Base-by-base conservation (phyloP, 2,797 vertebrate genomes). In the Danio choprae region DNA sequence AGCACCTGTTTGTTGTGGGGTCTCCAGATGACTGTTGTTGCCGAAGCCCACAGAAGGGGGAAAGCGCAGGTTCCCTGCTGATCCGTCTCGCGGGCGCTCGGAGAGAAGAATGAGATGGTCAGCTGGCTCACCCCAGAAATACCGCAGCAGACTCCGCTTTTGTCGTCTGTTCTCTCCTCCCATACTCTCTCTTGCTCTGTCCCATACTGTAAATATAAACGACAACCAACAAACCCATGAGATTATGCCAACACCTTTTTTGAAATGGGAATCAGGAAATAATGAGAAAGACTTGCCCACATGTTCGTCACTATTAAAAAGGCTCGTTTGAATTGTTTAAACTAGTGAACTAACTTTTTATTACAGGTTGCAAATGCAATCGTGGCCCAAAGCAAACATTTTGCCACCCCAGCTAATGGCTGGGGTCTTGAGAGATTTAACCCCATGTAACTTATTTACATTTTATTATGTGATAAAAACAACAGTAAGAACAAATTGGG, bases 1-100 rank as follows among this genome's bases (percentile, higher is more conserved):
- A 95, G 94, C 95, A 96, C 95, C 95, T 96, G 95, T 94, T 95
- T 95, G 95, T 95, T 95, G 93, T 96, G 93, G 91, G 93, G 92
- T 93, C 94, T 94, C 93, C 94, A 94, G 94, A 95, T 95, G 93
- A 95, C 93, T 93, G 94, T 91, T 94, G 93, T 95, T 95, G 94
- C 95, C 94, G 77, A 93, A 94, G 93, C 93, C 94, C 92, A 91
- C 94, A 93, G 92, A 94, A 95, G 92, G 92, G 86, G 92, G 92
- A 93, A 93, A 91, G 82, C 69, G 48, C 76, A 83, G 83, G 70
- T 85, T 80, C 83, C 85, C 83, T 43, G 80, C 84, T 84, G 87
- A 81, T 85, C 76, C 65, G 85, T 84, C 84, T 85, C 77, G 80
- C 73, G 72, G 59, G 50, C 77, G 72, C 71, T 72, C 78, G 58